These are phyloP conservation scores for Caenorhabditis remanei DNA, from an alignment of 1,140 invertebrate genomes.

Conservation along the genomic window DNA sequence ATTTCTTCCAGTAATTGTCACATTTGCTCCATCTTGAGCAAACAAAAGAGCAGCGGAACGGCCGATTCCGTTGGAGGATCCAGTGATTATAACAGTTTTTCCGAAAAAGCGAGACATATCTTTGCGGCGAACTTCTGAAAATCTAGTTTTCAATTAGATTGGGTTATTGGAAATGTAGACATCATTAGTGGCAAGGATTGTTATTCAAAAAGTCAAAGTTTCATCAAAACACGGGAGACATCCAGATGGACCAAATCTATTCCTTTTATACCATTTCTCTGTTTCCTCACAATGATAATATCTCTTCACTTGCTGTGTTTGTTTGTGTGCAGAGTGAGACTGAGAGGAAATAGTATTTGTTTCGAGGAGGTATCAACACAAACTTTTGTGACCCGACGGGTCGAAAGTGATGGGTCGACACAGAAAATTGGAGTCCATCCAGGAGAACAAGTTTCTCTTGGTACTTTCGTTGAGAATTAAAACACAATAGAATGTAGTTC, in stretches of 20 bases:
- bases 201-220: no score
- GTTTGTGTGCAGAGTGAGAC: not conserved
- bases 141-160: no score
- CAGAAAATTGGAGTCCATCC: not conserved
- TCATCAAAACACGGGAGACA: no score
- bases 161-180: no score
- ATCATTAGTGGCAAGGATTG: not conserved
- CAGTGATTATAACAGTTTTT: slow-evolving; percentile 73
- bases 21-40: slow-evolving; percentile 83
- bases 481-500: no score
- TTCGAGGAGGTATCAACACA: not conserved
- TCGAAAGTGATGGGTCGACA: not conserved
- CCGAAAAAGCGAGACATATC: not conserved
- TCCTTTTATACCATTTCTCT: no score
- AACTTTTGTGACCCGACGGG: not conserved
- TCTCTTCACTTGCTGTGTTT: no score
- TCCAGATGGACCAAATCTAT: no score
- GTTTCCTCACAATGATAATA: no score
- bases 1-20: slow-evolving; percentile 86
- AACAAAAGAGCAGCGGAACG: slow-evolving; percentile 85
- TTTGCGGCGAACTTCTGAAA: not conserved
- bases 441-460: no score
- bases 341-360: not conserved
- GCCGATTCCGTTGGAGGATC: slow-evolving; percentile 89
- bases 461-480: no score